A percentile compares a stretch with the other conserved stretches of the same genome.
phyloP scores from a whole-genome alignment of 2,888 invertebrate genomes.

The Heliconius ethilla region DNA sequence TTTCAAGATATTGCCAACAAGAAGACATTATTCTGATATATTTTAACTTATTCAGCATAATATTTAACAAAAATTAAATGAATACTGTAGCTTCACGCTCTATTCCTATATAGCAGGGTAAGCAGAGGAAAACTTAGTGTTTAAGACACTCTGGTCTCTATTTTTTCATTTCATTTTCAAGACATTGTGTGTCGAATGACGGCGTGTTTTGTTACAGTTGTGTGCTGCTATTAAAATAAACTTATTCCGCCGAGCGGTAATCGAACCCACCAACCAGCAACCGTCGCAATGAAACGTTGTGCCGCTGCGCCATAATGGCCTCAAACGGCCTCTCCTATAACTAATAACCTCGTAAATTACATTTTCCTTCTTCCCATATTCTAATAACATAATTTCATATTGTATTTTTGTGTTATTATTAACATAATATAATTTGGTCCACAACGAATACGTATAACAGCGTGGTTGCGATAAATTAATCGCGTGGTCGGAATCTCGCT shows the following conservation, averaged over 20 bases:
- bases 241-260: background rate
- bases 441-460: constrained; percentile 22
- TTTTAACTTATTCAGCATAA: constrained; percentile 5
- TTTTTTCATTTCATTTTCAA: too few species aligned
- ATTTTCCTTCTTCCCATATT: background rate
- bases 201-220: too few species aligned
- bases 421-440: constrained; percentile 10
- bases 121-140: too few species aligned
- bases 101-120: too few species aligned
- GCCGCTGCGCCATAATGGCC: background rate
- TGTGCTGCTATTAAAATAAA: too few species aligned
- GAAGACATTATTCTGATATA: constrained; percentile 25
- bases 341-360: background rate
- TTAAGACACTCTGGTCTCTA: too few species aligned
- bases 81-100: background rate
- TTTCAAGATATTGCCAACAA: constrained; percentile 41
- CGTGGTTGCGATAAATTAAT: constrained; percentile 61
- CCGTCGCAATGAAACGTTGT: background rate
- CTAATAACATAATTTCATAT: background rate
- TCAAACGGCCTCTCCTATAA: background rate
- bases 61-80: background rate
- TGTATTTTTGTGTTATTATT: background rate
- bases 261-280: background rate
- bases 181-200: too few species aligned
- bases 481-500: constrained; percentile 52